Evolutionary conservation across 2,797 vertebrate genomes (phyloP), one percentile per base, ranked within the genome.

Genomic region (Myotis pilosus): DNA sequence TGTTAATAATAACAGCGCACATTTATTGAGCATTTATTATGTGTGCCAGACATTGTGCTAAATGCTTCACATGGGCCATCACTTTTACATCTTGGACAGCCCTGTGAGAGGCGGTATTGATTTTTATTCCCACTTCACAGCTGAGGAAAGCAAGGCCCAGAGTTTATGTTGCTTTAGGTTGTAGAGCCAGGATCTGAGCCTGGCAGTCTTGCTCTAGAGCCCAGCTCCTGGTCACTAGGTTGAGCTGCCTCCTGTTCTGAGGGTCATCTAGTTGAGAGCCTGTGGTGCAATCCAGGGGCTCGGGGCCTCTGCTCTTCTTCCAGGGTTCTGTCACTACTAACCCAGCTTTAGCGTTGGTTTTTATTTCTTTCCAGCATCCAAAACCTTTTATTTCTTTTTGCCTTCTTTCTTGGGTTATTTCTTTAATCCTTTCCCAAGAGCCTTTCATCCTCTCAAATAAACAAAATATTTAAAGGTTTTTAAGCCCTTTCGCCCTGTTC

Each of bases 361-460:
- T 89, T 44, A 57, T 66, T 55, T 20, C 49, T 89, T 80, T 83
- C 87, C 81, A 87, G 87, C 30, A 66, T 95, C 69, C 36, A 69
- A 91, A 85, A 71, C 55, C 38, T 83, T 95, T 96, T 92, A 57
- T 81, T 91, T 96, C 69, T 82, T 91, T 93, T 89, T 92, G 82
- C 44, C 74, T 86, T 92, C 76, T 92, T 94, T 78, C 81, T 94
- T 92, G n/a, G 69, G 66, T 96, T 97, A 91, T 92, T 94, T 94
- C 83, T 96, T 91, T 92, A 92, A 94, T 97, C 57, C 38, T 79
- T 91, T 96, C 87, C 87, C 84, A 94, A 82, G 51, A 95, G 78
- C 89, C 81, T 97, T 96, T 95, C 74, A 88, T 94, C 75, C 80
- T 94, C 66, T 95, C 95, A 95, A 91, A 91, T 89, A 97, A 96